These are phyloP conservation scores for Drosophila pachea DNA, from an alignment of 1,140 invertebrate species.

Conservation along the genomic window DNA sequence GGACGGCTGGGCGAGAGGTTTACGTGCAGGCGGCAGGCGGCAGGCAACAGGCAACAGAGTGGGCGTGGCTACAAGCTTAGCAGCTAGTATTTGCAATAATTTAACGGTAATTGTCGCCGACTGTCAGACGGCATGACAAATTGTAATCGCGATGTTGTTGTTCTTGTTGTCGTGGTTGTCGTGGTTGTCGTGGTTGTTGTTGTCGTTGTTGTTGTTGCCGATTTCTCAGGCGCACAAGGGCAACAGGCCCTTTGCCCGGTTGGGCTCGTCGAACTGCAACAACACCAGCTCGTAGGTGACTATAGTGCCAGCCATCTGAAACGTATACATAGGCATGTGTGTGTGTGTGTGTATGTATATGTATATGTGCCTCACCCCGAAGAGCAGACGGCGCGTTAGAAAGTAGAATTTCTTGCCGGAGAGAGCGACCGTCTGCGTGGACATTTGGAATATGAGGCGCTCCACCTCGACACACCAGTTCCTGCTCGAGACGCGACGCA, in stretches of 20 bases:
- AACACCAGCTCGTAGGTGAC: conserved; percentile 85
- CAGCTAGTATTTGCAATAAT: conserved; percentile 43
- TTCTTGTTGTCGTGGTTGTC: not conserved
- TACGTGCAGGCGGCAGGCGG: conserved; percentile 13
- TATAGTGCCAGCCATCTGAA: conserved; percentile 81
- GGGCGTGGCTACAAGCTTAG: conserved; percentile 55
- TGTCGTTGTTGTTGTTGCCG: not conserved
- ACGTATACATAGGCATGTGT: no score
- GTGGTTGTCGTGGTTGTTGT: not conserved
- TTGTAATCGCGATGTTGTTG: conserved; percentile 14
- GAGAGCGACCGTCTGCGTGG: conserved; percentile 79
- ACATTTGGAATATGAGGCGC: conserved; percentile 73
- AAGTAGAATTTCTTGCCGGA: conserved; percentile 84
- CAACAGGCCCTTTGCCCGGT: conserved; percentile 63
- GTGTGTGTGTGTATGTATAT: not conserved
- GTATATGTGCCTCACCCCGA: conserved; percentile 80
- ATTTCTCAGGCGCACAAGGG: conserved; percentile 57
- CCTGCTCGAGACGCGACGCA: conserved; percentile 80
- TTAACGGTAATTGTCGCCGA: conserved; percentile 58
- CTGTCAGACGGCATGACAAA: conserved; percentile 67
- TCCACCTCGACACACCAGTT: conserved; percentile 81
- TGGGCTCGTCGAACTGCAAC: conserved; percentile 81
- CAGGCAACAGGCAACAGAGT: no score
- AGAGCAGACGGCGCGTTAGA: conserved; percentile 82
- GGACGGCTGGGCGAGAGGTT: not conserved